Base-by-base conservation (phyloP, 2,888 invertebrate genomes). In the Leptinotarsa peninsularis region DNA sequence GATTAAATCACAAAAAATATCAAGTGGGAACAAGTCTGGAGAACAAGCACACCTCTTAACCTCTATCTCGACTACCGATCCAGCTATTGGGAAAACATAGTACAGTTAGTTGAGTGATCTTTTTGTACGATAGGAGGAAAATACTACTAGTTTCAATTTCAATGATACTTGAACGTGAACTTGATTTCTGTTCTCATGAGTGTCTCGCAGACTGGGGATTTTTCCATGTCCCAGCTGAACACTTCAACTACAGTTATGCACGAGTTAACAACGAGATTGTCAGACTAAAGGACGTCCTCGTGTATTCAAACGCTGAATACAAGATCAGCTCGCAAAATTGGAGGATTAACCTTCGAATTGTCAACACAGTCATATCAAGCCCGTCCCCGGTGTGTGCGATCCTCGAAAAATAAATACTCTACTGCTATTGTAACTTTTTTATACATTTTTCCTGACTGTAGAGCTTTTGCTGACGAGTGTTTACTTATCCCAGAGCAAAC, bases 401-500 rank as follows among this genome's bases (percentile, higher is more conserved):
- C 80, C 82, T 83, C 80, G 80, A 81, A 84, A 84, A 83, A 84
- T 82, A 85, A 84, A 85, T 83, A 84, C 80, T 50, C 74, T 78
- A 77, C 78, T 76, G 81, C 79, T 81, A 81, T 82, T 82, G 84
- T 82, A 83, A 82, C 84, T 83, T 84, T 43, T 83, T 84, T 83
- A 81, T 82, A 79, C 79, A 82, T 83, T 84, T 85, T 85, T 73
- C 73, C 74, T 80, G 76, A 77, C 78, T 84, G 80, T 83, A 79
- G 81, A 81, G 84, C 84, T 84, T 84, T 85, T 83, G 85, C 84
- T 85, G 86, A 86, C 86, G 84, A 86, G 85, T 85, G 85, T 86
- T 86, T 86, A 82, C 84, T 83, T 81, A 84, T 84, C 83, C 84
- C 81, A 83, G 83, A 81, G 83, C 84, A 87, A 87, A 86, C 85